A percentile compares a stretch with the other conserved stretches of the same genome.
These are phyloP conservation scores for Heptranchias perlo DNA, from an alignment of 2,113 vertebrate species.

Conservation along the genomic window DNA sequence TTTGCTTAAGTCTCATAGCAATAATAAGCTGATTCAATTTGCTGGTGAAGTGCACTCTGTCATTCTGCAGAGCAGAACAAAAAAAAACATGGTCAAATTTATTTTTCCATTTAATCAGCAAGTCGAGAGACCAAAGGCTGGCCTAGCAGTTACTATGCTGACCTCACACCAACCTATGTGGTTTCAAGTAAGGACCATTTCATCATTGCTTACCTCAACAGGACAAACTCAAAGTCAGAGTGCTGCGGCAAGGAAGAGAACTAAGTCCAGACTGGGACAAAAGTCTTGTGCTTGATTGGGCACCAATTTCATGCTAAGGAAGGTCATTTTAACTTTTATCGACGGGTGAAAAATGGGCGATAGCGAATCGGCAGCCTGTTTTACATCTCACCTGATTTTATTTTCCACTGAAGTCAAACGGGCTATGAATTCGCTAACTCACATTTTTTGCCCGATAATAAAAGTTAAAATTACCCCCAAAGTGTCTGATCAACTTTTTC, in stretches of 20 bases:
- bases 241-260: neutral
- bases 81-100: neutral
- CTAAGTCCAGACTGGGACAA: neutral
- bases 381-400: neutral
- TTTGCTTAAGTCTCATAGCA: too few species aligned
- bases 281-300: neutral
- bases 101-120: neutral
- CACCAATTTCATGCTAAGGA: neutral
- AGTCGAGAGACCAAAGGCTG: neutral
- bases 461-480: neutral
- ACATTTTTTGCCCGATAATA: neutral
- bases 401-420: neutral
- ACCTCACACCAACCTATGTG: neutral
- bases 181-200: neutral
- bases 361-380: neutral
- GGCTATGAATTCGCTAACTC: neutral
- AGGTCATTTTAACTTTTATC: too few species aligned
- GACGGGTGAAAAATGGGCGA: neutral
- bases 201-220: neutral
- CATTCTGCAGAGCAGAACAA: neutral
- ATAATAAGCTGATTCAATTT: neutral
- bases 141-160: neutral
- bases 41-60: neutral
- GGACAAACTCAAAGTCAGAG: neutral
- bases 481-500: neutral